Evolutionary conservation across 2,888 invertebrate species (phyloP).

Genomic region (Pyrochroa serraticornis): DNA sequence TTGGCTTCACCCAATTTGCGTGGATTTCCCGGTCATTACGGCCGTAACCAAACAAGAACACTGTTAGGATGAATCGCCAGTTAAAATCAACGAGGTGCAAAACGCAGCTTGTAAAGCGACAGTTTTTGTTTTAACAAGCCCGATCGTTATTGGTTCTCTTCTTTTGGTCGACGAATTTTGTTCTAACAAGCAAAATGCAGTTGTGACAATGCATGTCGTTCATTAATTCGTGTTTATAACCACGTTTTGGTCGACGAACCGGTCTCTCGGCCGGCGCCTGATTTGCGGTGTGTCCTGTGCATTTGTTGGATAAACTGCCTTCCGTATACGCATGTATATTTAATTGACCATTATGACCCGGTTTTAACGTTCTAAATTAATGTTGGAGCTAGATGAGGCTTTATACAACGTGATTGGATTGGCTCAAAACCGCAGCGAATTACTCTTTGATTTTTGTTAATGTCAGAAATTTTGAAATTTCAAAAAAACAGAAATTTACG

Average conservation of each 20-base stretch:
- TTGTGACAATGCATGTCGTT: conserved; percentile 38
- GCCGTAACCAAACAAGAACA: neutral
- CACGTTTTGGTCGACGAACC: conserved; percentile 25
- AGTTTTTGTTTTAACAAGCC: conserved; percentile 27
- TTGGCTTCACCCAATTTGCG: neutral
- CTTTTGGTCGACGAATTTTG: conserved; percentile 22
- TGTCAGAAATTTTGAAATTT: no score
- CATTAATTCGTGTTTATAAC: conserved; percentile 41
- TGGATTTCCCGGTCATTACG: neutral
- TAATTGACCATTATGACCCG: conserved; percentile 47
- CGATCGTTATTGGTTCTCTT: conserved; percentile 13
- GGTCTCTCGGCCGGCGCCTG: conserved; percentile 38
- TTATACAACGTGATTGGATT: conserved; percentile 40
- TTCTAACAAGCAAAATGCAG: conserved; percentile 28
- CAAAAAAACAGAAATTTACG: conserved; percentile 10
- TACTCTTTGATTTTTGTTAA: no score
- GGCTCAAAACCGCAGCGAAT: neutral
- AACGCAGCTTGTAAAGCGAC: neutral
- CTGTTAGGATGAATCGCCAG: neutral
- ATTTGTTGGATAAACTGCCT: conserved; percentile 49
- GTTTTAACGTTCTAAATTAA: conserved; percentile 34
- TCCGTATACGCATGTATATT: conserved; percentile 48
- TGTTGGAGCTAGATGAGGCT: conserved; percentile 33
- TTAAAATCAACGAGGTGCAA: conserved; percentile 19
- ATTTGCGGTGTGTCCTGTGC: conserved; percentile 49